Evolutionary conservation across 1,140 invertebrate genomes (phyloP), one percentile per base, ranked within the genome.

Genomic region (Hyphantria cunea): DNA sequence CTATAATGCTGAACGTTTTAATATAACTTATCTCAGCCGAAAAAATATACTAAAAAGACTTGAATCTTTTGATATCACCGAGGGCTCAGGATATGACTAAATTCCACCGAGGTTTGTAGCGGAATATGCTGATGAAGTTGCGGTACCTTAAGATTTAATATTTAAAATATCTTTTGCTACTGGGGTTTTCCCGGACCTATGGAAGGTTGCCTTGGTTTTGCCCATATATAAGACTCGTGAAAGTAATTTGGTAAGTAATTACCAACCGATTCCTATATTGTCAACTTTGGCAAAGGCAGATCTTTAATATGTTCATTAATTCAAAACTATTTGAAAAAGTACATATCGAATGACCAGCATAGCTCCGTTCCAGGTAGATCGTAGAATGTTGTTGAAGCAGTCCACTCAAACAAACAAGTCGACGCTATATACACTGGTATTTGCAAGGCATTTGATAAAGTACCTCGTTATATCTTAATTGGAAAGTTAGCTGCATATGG

Each of bases 231-330:
- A 74, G 32, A 17, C 45, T n/a, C 66, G 62, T 10, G 50, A 37
- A 0, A 34, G 17, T 41, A 6, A 39, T 13, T 48, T 55, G 10
- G 47, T 44, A 0, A 15, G 44, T 11, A 51, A 45, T 8, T 74
- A 74, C 32, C 56, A 68, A 34, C 71, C 68, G 5, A 70, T 77
- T n/a, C 70, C 74, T 7, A 72, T 74, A n/a, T 44, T 77, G 6
- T 53, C 54, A 3, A 52, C 50, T 6, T 44, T 77, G 47, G 65
- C 66, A 25, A 77, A 74, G 17, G 39, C 34, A 72, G 74, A 56
- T 48, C 39, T 9, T 12, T 76, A 25, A 32, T 76, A 3, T 71
- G 56, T 32, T 60, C 66, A 6, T 12, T 39, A 11, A 54, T 76
- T 11, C 48, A 66, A 52, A 11, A 8, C 0, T 48, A 64, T 15